Conservation (phyloP, 2,888 invertebrate species). For the Xanthia icteritia region DNA sequence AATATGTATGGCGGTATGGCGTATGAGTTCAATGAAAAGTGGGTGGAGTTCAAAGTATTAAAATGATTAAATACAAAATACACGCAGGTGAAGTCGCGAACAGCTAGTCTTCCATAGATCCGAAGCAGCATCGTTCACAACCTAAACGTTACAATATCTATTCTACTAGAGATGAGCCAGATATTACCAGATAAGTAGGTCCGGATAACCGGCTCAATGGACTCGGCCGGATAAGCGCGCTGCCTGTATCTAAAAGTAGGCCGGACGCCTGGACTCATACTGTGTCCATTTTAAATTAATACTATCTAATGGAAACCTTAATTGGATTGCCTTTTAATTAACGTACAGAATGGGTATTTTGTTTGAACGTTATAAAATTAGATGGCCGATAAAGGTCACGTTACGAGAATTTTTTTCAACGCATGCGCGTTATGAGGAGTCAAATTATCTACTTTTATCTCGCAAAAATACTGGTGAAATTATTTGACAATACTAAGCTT, state of each 20-base stretch:
- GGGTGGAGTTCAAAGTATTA: too few species aligned
- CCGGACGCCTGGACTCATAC: slow-evolving; percentile 46
- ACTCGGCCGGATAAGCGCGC: slow-evolving; percentile 65
- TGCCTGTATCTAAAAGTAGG: slow-evolving; percentile 69
- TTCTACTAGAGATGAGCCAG: slow-evolving; percentile 31
- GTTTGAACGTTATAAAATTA: slow-evolving; percentile 33
- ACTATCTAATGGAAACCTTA: slow-evolving; percentile 37
- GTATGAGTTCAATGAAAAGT: too few species aligned
- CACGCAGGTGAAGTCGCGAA: too few species aligned
- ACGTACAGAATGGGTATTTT: slow-evolving; percentile 24
- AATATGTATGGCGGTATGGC: too few species aligned
- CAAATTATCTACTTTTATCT: background rate
- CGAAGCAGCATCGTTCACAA: background rate
- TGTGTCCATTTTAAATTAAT: slow-evolving; percentile 45
- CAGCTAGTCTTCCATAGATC: background rate
- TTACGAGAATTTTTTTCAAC: slow-evolving; percentile 1
- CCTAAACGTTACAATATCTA: slow-evolving; percentile 11
- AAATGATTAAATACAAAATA: too few species aligned
- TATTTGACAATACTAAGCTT: background rate
- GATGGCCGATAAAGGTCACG: slow-evolving; percentile 15
- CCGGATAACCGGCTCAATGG: slow-evolving; percentile 66
- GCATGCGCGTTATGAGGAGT: background rate
- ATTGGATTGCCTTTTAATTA: slow-evolving; percentile 53
- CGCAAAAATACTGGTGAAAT: background rate
- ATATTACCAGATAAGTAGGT: slow-evolving; percentile 42